Evolutionary conservation across 2,888 invertebrate species (phyloP).

Genomic region (Pheosia gnoma): DNA sequence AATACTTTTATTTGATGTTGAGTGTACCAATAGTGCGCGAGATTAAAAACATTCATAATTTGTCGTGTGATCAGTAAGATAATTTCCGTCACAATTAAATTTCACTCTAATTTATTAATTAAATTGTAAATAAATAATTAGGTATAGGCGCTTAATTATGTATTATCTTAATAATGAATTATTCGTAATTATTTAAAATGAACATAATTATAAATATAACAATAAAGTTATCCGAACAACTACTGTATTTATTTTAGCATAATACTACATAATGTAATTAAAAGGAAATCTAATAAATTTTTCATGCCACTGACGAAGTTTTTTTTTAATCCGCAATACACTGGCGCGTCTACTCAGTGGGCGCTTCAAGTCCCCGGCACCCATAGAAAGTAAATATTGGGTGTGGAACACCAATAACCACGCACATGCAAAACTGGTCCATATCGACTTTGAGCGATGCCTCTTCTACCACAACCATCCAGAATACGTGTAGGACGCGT

Average conservation of each 20-base stretch:
- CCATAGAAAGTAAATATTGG: too few relatives aligned
- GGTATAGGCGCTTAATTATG: conserved; percentile 68
- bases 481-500: too few relatives aligned
- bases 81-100: conserved; percentile 31
- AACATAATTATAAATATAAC: conserved; percentile 63
- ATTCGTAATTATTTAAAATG: conserved; percentile 72
- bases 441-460: too few relatives aligned
- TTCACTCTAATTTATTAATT: conserved; percentile 64
- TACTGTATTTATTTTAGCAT: conserved; percentile 83
- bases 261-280: conserved; percentile 75
- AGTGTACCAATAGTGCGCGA: background rate
- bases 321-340: conserved; percentile 27
- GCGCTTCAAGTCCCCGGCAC: too few relatives aligned
- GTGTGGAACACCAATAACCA: too few relatives aligned
- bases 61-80: conserved; percentile 35
- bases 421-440: too few relatives aligned
- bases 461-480: too few relatives aligned
- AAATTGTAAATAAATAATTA: conserved; percentile 78
- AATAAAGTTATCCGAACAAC: conserved; percentile 74
- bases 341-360: too few relatives aligned
- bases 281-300: conserved; percentile 82
- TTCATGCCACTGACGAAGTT: conserved; percentile 76
- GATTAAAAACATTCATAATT: conserved; percentile 12
- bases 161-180: conserved; percentile 60
- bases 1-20: background rate